Evolutionary conservation across 2,888 invertebrate species (phyloP).

Genomic region (Amiota minor): DNA sequence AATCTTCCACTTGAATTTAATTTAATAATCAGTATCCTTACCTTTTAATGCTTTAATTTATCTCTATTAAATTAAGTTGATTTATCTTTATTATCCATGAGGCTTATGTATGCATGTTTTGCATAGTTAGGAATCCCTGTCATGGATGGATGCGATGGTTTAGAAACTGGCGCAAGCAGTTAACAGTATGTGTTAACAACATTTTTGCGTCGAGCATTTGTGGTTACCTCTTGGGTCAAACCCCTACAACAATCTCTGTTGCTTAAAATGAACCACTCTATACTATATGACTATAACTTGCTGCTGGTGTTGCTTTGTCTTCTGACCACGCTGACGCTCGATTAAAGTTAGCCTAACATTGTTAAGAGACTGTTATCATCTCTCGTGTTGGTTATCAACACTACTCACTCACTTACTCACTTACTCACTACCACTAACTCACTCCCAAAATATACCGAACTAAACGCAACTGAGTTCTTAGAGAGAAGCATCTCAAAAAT

Average conservation of each 20-base stretch:
- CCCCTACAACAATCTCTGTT: not conserved
- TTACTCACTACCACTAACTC: too few relatives aligned
- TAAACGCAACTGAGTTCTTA: not conserved
- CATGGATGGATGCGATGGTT: too few relatives aligned
- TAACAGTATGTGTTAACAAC: slow-evolving; percentile 53
- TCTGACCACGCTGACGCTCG: slow-evolving; percentile 20
- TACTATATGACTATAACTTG: not conserved
- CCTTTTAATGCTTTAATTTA: too few relatives aligned
- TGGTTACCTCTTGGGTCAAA: slow-evolving; percentile 43
- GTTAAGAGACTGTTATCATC: slow-evolving; percentile 46
- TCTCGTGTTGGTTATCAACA: too few relatives aligned
- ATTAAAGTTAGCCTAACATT: slow-evolving; percentile 29
- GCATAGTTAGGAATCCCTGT: too few relatives aligned
- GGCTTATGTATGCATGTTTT: too few relatives aligned
- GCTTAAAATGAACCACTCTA: not conserved
- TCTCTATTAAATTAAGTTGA: too few relatives aligned
- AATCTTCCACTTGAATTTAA: too few relatives aligned
- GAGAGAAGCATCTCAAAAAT: slow-evolving; percentile 51
- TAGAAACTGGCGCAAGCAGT: too few relatives aligned
- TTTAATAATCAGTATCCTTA: too few relatives aligned
- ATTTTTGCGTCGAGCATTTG: slow-evolving; percentile 48
- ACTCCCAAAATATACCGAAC: not conserved
- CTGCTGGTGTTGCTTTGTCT: not conserved
- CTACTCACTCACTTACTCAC: too few relatives aligned
- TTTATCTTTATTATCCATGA: too few relatives aligned